A percentile compares a stretch with the other conserved stretches of the same genome.
Conservation (phyloP, 2,797 vertebrate species). For the Macropodus opercularis region DNA sequence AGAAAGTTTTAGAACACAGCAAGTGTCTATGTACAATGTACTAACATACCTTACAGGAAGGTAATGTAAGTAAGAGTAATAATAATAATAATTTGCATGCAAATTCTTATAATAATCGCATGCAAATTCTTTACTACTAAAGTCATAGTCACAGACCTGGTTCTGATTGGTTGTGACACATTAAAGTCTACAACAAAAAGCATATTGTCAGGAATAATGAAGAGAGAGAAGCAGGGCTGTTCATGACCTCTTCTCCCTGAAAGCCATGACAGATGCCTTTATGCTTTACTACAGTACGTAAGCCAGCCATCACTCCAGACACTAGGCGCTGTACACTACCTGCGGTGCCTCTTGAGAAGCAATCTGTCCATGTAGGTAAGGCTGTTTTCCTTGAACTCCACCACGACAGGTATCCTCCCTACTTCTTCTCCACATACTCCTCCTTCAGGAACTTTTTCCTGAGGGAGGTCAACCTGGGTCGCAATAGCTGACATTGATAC, state of each 20-base stretch:
- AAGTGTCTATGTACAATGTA: too few relatives aligned
- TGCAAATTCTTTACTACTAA: not conserved
- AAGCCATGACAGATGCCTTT: slow-evolving; percentile 1
- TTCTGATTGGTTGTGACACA: slow-evolving; percentile 1
- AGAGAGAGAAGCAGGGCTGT: not conserved
- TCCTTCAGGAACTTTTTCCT: slow-evolving; percentile 41
- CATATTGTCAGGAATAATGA: slow-evolving; percentile 11
- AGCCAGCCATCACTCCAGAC: slow-evolving; percentile 9
- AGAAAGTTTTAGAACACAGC: too few relatives aligned
- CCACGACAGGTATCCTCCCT: slow-evolving; percentile 71
- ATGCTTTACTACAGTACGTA: slow-evolving; percentile 19
- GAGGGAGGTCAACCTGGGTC: slow-evolving; percentile 74
- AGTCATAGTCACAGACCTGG: not conserved
- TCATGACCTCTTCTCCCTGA: not conserved
- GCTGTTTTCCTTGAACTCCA: slow-evolving; percentile 85
- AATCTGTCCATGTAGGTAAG: slow-evolving; percentile 92
- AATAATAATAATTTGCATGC: not conserved
- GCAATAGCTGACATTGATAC: slow-evolving; percentile 66
- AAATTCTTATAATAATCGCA: not conserved
- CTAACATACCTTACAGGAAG: too few relatives aligned
- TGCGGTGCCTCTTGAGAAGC: slow-evolving; percentile 90
- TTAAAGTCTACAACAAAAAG: slow-evolving; percentile 3
- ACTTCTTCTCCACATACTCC: slow-evolving; percentile 49
- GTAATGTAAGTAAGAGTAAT: too few relatives aligned
- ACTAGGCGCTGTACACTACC: too few relatives aligned